A percentile compares a stretch with the other conserved stretches of the same genome.
phyloP scores from a whole-genome alignment of 2,888 invertebrate species.

The Phytoseiulus persimilis region DNA sequence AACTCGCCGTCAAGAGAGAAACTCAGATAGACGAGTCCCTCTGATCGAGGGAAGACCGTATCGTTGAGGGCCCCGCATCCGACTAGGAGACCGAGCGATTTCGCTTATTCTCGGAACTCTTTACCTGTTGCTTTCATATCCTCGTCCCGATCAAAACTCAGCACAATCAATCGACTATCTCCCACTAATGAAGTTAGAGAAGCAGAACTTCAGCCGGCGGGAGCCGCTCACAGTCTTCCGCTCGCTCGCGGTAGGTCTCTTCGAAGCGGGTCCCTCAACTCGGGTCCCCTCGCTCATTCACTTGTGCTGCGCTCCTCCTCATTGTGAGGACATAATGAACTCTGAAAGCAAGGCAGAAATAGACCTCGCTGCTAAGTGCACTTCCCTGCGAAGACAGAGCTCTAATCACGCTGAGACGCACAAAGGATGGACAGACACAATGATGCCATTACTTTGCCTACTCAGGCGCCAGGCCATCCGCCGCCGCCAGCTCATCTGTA shows the following conservation, averaged over 20 bases:
- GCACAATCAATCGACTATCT: not conserved
- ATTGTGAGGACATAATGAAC: not conserved
- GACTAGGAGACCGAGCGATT: not conserved
- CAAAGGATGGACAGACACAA: conserved; percentile 5
- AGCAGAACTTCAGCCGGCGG: not conserved
- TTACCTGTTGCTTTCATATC: not conserved
- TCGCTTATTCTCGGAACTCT: not conserved
- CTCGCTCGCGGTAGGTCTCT: not conserved
- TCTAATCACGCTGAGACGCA: not conserved
- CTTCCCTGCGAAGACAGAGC: not conserved
- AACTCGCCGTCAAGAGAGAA: not conserved
- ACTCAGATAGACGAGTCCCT: not conserved
- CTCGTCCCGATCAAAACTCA: not conserved
- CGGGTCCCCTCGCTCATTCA: too few relatives aligned
- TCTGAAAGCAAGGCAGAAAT: not conserved
- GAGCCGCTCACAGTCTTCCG: not conserved
- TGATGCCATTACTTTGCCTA: not conserved
- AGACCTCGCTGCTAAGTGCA: conserved; percentile 5
- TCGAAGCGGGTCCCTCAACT: not conserved
- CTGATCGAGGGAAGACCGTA: not conserved
- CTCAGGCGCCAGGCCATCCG: not conserved
- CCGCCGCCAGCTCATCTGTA: not conserved
- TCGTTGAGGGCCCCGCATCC: not conserved
- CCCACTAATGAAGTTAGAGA: not conserved
- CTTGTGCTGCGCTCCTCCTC: not conserved